Conservation (phyloP, 2,888 invertebrate species). For the Lydus trimaculatus region DNA sequence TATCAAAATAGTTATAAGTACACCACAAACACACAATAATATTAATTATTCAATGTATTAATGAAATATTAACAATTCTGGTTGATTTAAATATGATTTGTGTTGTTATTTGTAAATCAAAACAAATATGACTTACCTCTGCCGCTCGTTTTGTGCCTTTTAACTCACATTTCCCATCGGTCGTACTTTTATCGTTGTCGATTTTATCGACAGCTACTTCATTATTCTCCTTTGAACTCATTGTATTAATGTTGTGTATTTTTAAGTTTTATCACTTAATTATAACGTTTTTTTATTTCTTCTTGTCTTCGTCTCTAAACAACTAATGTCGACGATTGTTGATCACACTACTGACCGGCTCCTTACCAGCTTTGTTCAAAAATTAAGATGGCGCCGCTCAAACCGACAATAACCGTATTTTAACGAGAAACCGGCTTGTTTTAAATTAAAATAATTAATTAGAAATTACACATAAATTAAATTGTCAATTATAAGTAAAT, state of each 20-base stretch:
- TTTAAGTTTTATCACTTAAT: constrained; percentile 27
- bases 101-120: background rate
- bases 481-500: constrained; percentile 36
- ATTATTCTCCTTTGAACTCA: constrained; percentile 87
- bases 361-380: constrained; percentile 77
- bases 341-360: constrained; percentile 75
- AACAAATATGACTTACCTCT: constrained; percentile 72
- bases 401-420: constrained; percentile 62
- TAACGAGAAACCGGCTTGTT: constrained; percentile 56
- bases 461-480: constrained; percentile 29
- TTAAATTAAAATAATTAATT: background rate
- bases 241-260: constrained; percentile 60
- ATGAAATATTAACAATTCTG: background rate
- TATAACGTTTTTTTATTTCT: constrained; percentile 33
- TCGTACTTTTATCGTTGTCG: constrained; percentile 76
- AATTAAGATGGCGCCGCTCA: constrained; percentile 83
- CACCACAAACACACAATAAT: too few species aligned
- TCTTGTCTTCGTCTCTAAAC: constrained; percentile 38
- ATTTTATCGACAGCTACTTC: constrained; percentile 87
- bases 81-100: background rate
- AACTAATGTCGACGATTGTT: constrained; percentile 67
- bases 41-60: too few species aligned
- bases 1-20: constrained; percentile 14
- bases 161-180: constrained; percentile 80
- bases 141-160: constrained; percentile 89